A percentile compares a stretch with the other conserved stretches of the same genome.
Evolutionary conservation across 2,888 invertebrate species (phyloP).

Genomic region (Toxonevra muliebris): DNA sequence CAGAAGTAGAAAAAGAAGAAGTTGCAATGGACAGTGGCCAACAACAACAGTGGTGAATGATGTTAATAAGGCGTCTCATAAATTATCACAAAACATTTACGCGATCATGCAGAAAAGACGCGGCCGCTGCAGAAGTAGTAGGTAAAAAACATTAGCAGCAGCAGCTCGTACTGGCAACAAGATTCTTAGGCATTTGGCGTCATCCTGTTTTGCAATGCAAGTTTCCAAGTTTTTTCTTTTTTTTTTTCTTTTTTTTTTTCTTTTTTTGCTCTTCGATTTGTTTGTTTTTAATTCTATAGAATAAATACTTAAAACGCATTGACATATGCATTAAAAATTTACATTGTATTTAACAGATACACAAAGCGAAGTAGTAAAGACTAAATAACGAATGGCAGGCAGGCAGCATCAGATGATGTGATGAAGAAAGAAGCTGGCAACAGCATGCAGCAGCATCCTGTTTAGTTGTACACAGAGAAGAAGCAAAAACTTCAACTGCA

Average conservation of each 20-base stretch:
- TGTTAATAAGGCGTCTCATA: slow-evolving; percentile 60
- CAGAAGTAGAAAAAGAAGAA: background rate
- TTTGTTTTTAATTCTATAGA: slow-evolving; percentile 24
- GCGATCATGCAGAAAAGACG: slow-evolving; percentile 30
- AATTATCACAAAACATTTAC: slow-evolving; percentile 53
- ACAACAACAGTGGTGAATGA: slow-evolving; percentile 46
- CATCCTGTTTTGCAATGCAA: slow-evolving; percentile 40
- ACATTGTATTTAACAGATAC: slow-evolving; percentile 47
- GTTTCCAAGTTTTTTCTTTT: slow-evolving; percentile 19
- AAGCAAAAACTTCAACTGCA: slow-evolving; percentile 49
- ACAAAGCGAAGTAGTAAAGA: too few species aligned
- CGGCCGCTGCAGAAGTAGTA: slow-evolving; percentile 17
- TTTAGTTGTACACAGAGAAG: slow-evolving; percentile 15
- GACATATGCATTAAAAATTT: slow-evolving; percentile 54
- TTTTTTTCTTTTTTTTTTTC: too few species aligned
- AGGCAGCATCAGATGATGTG: slow-evolving; percentile 9
- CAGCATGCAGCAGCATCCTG: slow-evolving; percentile 27
- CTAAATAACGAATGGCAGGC: slow-evolving; percentile 34
- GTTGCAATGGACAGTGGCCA: slow-evolving; percentile 8
- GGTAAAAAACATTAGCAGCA: slow-evolving; percentile 3
- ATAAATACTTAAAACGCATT: slow-evolving; percentile 34
- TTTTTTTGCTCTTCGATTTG: slow-evolving; percentile 12
- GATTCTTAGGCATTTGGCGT: slow-evolving; percentile 39
- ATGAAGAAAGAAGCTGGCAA: slow-evolving; percentile 39
- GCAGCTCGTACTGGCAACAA: slow-evolving; percentile 11